Conservation (phyloP, 2,888 invertebrate species). For the Mystacides longicornis region DNA sequence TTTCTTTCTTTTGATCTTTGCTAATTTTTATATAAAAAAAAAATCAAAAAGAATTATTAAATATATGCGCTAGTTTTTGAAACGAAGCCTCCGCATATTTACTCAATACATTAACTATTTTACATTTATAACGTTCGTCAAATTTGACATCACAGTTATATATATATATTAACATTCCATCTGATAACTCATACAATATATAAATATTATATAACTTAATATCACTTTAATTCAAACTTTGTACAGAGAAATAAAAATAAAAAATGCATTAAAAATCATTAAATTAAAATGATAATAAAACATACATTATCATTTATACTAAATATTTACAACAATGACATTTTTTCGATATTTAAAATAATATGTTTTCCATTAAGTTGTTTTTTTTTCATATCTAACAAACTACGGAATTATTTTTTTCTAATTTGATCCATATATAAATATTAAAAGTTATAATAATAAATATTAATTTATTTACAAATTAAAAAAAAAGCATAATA, state of each 20-base stretch:
- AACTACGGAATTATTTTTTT: neutral
- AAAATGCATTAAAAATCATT: too few species aligned
- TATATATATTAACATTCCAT: neutral
- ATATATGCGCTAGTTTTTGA: neutral
- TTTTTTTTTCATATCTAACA: neutral
- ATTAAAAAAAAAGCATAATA: constrained; percentile 21
- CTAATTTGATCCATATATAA: neutral
- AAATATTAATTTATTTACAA: neutral
- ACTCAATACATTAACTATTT: neutral
- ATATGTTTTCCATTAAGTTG: neutral
- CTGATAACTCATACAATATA: neutral
- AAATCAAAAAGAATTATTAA: neutral
- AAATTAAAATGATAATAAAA: too few species aligned
- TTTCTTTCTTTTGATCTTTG: neutral
- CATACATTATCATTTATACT: neutral
- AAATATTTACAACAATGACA: neutral
- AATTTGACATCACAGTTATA: neutral
- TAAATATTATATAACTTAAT: neutral
- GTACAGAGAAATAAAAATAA: neutral
- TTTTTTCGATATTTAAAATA: neutral
- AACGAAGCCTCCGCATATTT: neutral
- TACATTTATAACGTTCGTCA: neutral
- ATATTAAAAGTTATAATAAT: neutral
- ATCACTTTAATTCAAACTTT: neutral
- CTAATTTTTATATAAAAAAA: neutral